Evolutionary conservation across 2,888 invertebrate genomes (phyloP).

Genomic region (Tiliacea citrago): DNA sequence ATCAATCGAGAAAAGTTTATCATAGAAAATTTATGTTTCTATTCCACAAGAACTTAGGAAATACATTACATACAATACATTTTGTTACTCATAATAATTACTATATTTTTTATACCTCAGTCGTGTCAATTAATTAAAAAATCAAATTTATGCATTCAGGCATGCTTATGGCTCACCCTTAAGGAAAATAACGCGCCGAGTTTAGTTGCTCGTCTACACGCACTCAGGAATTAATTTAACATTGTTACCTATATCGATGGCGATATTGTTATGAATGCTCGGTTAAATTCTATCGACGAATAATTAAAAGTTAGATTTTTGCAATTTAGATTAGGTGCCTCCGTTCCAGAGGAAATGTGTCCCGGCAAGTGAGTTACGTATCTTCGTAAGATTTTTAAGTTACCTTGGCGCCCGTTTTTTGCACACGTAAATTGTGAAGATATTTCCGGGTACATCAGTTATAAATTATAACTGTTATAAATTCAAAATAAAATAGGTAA

Average conservation of each 20-base stretch:
- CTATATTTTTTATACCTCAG: too few relatives aligned
- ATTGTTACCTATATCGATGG: conserved; percentile 47
- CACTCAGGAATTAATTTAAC: conserved; percentile 36
- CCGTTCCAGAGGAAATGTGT: conserved; percentile 19
- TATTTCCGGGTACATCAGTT: background rate
- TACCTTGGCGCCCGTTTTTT: background rate
- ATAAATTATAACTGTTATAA: background rate
- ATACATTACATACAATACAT: too few relatives aligned
- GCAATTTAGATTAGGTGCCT: conserved; percentile 38
- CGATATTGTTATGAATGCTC: conserved; percentile 51
- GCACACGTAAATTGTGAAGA: background rate
- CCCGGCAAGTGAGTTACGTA: background rate
- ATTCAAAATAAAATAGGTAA: background rate
- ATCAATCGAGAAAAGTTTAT: too few relatives aligned
- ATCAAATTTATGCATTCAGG: too few relatives aligned
- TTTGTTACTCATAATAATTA: too few relatives aligned
- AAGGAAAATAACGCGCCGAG: background rate
- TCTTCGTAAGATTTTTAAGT: conserved; percentile 17
- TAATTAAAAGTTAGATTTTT: conserved; percentile 61
- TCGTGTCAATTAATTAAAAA: too few relatives aligned
- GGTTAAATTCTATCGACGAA: conserved; percentile 36
- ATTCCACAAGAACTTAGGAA: too few relatives aligned
- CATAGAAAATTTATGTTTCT: too few relatives aligned
- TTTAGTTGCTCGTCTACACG: conserved; percentile 5
- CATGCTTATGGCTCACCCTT: too few relatives aligned